Evolutionary conservation across 1,140 invertebrate species (phyloP).

Genomic region (Heliconius hewitsoni): DNA sequence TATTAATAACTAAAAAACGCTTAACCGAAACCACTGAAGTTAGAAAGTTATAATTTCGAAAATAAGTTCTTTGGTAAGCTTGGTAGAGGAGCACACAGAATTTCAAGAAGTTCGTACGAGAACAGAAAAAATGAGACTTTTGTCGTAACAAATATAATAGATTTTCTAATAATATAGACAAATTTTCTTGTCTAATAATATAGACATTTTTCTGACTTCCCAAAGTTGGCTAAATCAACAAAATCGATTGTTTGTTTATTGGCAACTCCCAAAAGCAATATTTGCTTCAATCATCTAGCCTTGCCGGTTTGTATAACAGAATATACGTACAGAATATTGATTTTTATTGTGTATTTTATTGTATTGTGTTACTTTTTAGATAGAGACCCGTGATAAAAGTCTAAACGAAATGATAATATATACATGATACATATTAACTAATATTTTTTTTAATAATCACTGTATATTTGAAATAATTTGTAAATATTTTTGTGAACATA

Average conservation of each 20-base stretch:
- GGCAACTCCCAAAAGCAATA: constrained; percentile 1
- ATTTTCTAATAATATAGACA: not conserved
- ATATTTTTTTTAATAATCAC: not conserved
- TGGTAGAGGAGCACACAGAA: no score
- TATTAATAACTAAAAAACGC: no score
- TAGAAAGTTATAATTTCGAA: no score
- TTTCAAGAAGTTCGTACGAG: no score
- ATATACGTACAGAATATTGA: not conserved
- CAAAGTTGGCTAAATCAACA: not conserved
- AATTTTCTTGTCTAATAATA: not conserved
- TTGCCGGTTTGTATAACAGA: not conserved
- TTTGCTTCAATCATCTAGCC: constrained; percentile 12
- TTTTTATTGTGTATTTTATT: not conserved
- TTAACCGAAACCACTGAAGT: no score
- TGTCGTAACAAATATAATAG: no score
- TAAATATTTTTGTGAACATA: no score
- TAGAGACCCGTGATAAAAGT: not conserved
- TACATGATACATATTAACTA: no score
- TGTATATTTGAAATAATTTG: no score
- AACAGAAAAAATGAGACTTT: no score
- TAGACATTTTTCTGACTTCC: not conserved
- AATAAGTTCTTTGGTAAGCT: no score
- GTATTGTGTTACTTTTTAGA: not conserved
- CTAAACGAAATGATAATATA: not conserved
- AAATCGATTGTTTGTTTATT: constrained; percentile 4